These are phyloP conservation scores for Hydrophis major DNA, from an alignment of 2,797 vertebrate species.

Conservation along the genomic window DNA sequence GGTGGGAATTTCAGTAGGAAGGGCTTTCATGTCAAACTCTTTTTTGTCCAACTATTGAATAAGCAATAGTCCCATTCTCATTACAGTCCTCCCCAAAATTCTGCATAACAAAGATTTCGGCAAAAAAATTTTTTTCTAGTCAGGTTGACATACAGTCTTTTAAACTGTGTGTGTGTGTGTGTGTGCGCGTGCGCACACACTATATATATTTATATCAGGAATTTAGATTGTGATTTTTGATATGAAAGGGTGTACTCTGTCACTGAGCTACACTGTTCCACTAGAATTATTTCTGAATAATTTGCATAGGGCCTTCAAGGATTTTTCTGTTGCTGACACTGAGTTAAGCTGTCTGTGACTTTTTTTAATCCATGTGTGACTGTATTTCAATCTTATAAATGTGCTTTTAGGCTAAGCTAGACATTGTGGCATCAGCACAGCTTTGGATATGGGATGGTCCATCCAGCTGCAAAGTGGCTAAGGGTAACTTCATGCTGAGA, in stretches of 20 bases:
- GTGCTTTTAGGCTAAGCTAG: neutral
- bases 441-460: neutral
- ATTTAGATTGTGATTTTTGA: neutral
- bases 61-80: neutral
- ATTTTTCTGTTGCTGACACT: neutral
- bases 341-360: neutral
- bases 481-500: neutral
- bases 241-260: neutral
- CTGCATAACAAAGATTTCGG: neutral
- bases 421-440: neutral
- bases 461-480: neutral
- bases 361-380: neutral
- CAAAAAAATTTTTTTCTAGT: neutral
- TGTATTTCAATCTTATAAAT: neutral
- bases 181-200: rapidly evolving
- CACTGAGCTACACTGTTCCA: neutral
- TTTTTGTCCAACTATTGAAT: neutral
- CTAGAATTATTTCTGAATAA: neutral
- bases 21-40: neutral
- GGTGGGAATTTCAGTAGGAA: neutral
- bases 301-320: neutral
- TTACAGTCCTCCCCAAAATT: neutral
- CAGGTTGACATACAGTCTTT: neutral
- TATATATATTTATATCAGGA: neutral
- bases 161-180: neutral